Conservation (phyloP, 2,888 invertebrate genomes). For the Tinea semifulvella region DNA sequence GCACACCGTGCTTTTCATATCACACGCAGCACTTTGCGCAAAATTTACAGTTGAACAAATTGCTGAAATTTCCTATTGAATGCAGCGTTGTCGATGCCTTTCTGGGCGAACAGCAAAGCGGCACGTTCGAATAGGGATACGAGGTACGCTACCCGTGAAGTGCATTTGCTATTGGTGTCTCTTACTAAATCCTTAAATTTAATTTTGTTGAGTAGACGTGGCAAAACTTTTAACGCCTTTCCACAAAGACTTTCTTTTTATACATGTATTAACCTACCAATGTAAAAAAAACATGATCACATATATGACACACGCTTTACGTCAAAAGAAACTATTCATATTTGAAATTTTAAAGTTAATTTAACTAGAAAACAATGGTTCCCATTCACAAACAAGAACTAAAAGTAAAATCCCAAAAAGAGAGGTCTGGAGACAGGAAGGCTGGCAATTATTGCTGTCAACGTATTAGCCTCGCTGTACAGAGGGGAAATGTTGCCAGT, state of each 20-base stretch:
- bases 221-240: neutral
- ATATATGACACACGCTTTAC: too few species aligned
- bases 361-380: too few species aligned
- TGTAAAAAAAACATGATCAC: too few species aligned
- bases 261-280: too few species aligned
- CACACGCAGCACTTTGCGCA: slow-evolving; percentile 22
- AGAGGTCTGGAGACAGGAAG: too few species aligned
- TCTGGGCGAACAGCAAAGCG: slow-evolving; percentile 31
- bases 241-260: neutral
- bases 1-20: slow-evolving; percentile 13
- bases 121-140: slow-evolving; percentile 37
- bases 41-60: slow-evolving; percentile 40
- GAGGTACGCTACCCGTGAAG: slow-evolving; percentile 34
- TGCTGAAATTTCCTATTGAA: slow-evolving; percentile 34
- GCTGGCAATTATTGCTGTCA: too few species aligned
- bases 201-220: slow-evolving; percentile 8
- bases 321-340: too few species aligned
- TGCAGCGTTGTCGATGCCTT: slow-evolving; percentile 31
- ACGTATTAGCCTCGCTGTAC: too few species aligned
- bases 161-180: slow-evolving; percentile 44
- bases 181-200: slow-evolving; percentile 26
- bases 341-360: too few species aligned
- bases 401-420: too few species aligned
- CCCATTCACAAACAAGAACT: too few species aligned
- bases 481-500: too few species aligned